A percentile compares a stretch with the other conserved stretches of the same genome.
Conservation (phyloP, 2,888 invertebrate species). For the Amblyjoppa proteus region DNA sequence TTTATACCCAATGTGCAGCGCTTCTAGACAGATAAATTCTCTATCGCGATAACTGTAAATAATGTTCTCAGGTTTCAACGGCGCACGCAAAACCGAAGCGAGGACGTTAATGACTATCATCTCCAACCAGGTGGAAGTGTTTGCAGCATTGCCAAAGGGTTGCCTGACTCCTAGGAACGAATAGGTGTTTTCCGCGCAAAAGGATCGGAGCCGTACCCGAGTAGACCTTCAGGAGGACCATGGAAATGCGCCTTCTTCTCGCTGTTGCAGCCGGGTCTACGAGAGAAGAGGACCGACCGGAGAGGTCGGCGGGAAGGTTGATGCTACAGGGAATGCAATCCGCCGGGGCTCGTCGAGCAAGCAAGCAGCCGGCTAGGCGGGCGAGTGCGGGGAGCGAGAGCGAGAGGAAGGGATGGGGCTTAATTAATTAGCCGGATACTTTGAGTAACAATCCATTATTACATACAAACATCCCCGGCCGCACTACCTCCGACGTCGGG, state of each 20-base stretch:
- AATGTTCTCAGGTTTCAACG: background rate
- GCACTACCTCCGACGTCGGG: slow-evolving; percentile 69
- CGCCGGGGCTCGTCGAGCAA: slow-evolving; percentile 55
- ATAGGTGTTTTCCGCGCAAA: slow-evolving; percentile 34
- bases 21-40: slow-evolving; percentile 65
- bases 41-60: slow-evolving; percentile 33
- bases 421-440: slow-evolving; percentile 85
- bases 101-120: slow-evolving; percentile 43
- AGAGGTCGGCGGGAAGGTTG: slow-evolving; percentile 55
- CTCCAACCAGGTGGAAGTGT: slow-evolving; percentile 27
- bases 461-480: slow-evolving; percentile 83
- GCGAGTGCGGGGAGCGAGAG: slow-evolving; percentile 65
- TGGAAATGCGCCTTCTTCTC: background rate
- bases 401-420: slow-evolving; percentile 79
- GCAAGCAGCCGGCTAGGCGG: slow-evolving; percentile 48
- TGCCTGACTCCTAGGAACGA: slow-evolving; percentile 10
- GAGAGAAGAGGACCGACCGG: slow-evolving; percentile 39
- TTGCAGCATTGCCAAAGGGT: slow-evolving; percentile 56
- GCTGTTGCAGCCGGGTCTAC: background rate
- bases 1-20: slow-evolving; percentile 35
- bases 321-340: slow-evolving; percentile 60
- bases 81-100: background rate
- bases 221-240: slow-evolving; percentile 6
- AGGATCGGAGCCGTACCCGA: slow-evolving; percentile 21
- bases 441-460: slow-evolving; percentile 85